Conservation (phyloP, 2,113 vertebrate genomes). For the Notothenia coriiceps region DNA sequence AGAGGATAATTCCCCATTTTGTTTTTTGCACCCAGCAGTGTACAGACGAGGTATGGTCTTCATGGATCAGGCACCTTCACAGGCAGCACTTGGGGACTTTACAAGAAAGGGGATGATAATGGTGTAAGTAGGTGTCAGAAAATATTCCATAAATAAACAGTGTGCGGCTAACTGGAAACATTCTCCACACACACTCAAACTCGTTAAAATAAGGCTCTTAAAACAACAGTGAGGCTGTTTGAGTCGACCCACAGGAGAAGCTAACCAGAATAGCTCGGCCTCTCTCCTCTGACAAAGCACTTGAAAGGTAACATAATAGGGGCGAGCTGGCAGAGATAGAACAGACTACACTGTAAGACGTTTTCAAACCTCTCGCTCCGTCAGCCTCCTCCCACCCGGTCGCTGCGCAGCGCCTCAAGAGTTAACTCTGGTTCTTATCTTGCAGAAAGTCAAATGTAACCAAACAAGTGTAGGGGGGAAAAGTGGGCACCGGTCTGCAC, state of each 20-base stretch:
- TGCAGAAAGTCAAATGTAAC: conserved; percentile 82
- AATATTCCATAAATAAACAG: conserved; percentile 89
- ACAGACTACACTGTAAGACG: conserved; percentile 83
- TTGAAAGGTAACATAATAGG: conserved; percentile 86
- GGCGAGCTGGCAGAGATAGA: conserved; percentile 81
- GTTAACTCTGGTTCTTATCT: conserved; percentile 88
- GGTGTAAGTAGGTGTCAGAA: conserved; percentile 88
- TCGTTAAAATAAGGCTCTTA: conserved; percentile 83
- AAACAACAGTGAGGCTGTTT: conserved; percentile 82
- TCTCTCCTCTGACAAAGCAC: conserved; percentile 84
- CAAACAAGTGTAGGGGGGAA: conserved; percentile 79
- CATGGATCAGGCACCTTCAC: conserved; percentile 66
- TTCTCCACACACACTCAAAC: conserved; percentile 78
- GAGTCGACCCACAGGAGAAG: conserved; percentile 76
- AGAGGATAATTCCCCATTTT: neutral
- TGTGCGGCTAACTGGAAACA: conserved; percentile 80
- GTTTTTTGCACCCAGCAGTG: neutral
- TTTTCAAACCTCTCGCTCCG: conserved; percentile 85
- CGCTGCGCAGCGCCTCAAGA: conserved; percentile 72
- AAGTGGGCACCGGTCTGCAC: conserved; percentile 78
- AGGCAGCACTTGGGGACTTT: conserved; percentile 63
- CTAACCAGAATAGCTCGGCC: conserved; percentile 76
- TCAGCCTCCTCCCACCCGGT: conserved; percentile 81
- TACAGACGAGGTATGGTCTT: conserved; percentile 54
- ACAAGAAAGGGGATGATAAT: conserved; percentile 79